A percentile compares a stretch with the other conserved stretches of the same genome.
Evolutionary conservation across 1,140 invertebrate species (phyloP).

Genomic region (Hycleus phaleratus): DNA sequence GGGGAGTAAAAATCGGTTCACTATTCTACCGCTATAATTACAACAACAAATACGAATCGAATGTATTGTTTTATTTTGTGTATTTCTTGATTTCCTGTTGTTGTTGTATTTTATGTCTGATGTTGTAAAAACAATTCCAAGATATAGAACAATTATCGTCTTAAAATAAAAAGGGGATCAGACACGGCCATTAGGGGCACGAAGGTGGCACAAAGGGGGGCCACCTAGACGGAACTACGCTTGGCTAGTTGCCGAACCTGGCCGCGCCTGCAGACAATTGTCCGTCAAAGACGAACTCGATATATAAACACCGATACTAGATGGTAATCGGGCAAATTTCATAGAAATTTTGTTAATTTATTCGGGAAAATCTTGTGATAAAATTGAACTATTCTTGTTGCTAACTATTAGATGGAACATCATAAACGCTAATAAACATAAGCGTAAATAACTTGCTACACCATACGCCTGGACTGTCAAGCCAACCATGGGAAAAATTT

Average conservation of each 20-base stretch:
- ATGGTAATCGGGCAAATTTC: too few species aligned
- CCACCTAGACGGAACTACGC: constrained; percentile 12
- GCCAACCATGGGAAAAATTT: constrained; percentile 29
- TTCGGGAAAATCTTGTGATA: neutral
- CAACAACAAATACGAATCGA: too few species aligned
- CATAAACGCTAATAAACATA: constrained; percentile 31
- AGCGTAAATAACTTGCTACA: constrained; percentile 33
- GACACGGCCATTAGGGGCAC: constrained; percentile 12
- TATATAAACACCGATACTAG: too few species aligned
- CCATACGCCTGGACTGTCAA: constrained; percentile 21
- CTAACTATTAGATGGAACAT: constrained; percentile 19
- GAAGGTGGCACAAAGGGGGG: constrained; percentile 11
- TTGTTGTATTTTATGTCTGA: too few species aligned
- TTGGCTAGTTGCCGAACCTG: constrained; percentile 11
- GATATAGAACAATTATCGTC: constrained; percentile 13
- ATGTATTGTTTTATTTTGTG: too few species aligned
- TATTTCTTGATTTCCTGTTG: too few species aligned
- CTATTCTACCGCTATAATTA: too few species aligned
- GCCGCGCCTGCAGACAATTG: constrained; percentile 11
- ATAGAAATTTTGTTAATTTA: too few species aligned
- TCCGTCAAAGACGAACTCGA: too few species aligned
- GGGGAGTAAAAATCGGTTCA: too few species aligned
- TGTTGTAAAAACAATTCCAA: neutral
- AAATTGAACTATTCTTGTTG: constrained; percentile 16
- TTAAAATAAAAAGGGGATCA: constrained; percentile 4